A percentile compares a stretch with the other conserved stretches of the same genome.
phyloP scores from a whole-genome alignment of 2,797 vertebrate species.

The Falco peregrinus region DNA sequence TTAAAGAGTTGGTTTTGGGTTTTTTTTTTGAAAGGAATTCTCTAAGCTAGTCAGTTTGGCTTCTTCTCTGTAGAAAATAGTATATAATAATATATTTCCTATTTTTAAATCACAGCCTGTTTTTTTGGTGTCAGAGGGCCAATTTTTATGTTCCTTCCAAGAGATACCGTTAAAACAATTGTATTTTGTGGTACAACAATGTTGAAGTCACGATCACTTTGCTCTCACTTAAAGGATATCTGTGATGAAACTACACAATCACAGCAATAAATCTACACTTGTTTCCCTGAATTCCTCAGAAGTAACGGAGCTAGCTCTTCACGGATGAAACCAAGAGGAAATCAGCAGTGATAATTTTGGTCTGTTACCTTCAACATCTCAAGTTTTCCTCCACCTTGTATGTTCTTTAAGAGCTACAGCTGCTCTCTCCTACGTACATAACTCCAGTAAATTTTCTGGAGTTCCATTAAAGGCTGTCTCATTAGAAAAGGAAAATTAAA shows the following conservation, averaged over 20 bases:
- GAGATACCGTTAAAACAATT: background rate
- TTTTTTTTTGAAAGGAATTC: background rate
- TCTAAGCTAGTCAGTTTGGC: background rate
- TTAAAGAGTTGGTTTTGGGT: background rate
- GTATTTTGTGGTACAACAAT: background rate
- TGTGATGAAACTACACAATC: background rate
- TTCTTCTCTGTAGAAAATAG: background rate
- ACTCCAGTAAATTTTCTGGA: background rate
- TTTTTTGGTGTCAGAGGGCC: background rate
- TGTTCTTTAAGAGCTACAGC: background rate
- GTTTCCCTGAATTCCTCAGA: background rate
- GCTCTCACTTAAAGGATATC: background rate
- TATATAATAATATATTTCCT: background rate
- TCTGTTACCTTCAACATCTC: background rate
- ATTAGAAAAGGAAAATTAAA: background rate
- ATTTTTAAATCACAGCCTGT: background rate
- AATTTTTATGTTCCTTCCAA: background rate
- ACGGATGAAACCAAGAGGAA: background rate
- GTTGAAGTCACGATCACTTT: background rate
- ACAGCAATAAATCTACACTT: background rate
- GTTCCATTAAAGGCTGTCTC: background rate
- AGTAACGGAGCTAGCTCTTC: background rate
- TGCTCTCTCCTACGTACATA: background rate
- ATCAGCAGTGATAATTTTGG: background rate
- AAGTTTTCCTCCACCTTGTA: background rate